Evolutionary conservation across 2,113 vertebrate genomes (phyloP).

Genomic region (rat (Rattus norvegicus)): DNA sequence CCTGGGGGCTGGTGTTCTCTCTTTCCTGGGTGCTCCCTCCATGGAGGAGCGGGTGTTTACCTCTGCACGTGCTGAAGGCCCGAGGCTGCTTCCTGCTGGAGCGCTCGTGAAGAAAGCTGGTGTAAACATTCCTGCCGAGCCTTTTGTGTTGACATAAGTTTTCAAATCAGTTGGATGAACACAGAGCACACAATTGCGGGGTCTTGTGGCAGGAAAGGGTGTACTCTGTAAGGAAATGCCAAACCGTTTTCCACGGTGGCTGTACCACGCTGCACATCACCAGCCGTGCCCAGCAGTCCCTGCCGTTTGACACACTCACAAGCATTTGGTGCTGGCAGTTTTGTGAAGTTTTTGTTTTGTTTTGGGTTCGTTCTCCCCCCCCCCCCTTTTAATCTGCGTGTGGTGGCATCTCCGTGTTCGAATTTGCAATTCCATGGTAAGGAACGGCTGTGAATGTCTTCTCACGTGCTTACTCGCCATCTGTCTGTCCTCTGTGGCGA

Average conservation of each 20-base stretch:
- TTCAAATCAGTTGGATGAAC: neutral
- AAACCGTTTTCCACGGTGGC: neutral
- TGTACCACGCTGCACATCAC: rapidly evolving
- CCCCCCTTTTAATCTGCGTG: no score
- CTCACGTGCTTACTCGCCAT: neutral
- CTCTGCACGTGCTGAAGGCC: neutral
- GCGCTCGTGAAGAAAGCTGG: neutral
- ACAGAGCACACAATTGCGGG: neutral
- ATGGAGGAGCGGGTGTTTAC: neutral
- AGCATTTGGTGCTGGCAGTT: neutral
- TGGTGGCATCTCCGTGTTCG: neutral
- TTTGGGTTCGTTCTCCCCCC: neutral
- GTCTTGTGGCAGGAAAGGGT: neutral
- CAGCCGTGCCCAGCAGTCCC: neutral
- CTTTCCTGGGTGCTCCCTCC: neutral
- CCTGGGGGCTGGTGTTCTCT: no score
- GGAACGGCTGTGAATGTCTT: neutral
- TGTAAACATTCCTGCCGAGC: neutral
- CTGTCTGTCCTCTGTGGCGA: neutral
- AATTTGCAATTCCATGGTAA: neutral
- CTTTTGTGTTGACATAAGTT: neutral
- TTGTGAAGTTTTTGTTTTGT: neutral
- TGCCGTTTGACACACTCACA: rapidly evolving
- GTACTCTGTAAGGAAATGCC: neutral
- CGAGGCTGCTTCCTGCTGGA: neutral